These are phyloP conservation scores for Micromesistius poutassou DNA, from an alignment of 2,797 vertebrate genomes.

Conservation along the genomic window DNA sequence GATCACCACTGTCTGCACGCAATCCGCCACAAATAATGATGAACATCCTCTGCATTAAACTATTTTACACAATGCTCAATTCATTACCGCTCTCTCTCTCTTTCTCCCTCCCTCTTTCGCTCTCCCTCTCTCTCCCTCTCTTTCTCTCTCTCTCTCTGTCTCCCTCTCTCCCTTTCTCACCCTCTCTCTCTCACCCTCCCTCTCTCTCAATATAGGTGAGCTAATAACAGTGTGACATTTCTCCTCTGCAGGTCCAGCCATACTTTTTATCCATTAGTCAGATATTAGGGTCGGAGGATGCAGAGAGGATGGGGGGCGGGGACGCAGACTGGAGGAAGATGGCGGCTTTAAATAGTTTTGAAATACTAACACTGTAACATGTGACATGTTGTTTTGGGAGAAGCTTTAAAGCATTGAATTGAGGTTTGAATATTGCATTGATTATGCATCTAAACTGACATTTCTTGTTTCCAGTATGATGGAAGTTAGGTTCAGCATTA, in stretches of 20 bases:
- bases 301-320: constrained; percentile 27
- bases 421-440: constrained; percentile 21
- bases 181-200: constrained; percentile 18
- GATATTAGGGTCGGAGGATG: constrained; percentile 62
- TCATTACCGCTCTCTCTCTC: constrained; percentile 65
- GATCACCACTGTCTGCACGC: constrained; percentile 80
- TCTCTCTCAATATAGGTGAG: constrained; percentile 64
- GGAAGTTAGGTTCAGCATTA: not conserved
- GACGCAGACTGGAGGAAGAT: constrained; percentile 43
- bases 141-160: constrained; percentile 32
- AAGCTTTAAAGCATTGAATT: constrained; percentile 34
- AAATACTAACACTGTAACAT: constrained; percentile 58
- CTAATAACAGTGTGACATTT: constrained; percentile 80
- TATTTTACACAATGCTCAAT: constrained; percentile 81
- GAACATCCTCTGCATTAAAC: constrained; percentile 81
- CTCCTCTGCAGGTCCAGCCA: constrained; percentile 67
- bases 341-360: constrained; percentile 60
- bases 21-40: constrained; percentile 83
- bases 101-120: constrained; percentile 32
- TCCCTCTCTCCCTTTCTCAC: constrained; percentile 30
- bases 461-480: not conserved
- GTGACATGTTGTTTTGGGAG: constrained; percentile 42
- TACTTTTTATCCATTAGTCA: constrained; percentile 75
- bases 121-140: constrained; percentile 29
- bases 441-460: not conserved